Conservation (phyloP, 2,113 vertebrate species). For the Callionymus lyra region DNA sequence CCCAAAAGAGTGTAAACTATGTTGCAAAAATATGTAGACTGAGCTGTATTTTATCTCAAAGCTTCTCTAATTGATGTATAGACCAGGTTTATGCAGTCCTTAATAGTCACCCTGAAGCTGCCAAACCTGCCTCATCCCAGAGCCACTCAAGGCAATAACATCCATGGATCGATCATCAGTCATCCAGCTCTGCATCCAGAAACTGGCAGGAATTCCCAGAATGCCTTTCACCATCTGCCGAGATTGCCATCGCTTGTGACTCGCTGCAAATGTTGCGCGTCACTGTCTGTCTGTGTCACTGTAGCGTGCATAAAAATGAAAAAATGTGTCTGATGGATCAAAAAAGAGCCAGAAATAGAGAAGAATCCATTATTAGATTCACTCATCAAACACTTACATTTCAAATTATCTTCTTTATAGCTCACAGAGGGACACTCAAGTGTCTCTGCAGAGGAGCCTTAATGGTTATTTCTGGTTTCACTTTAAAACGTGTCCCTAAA, state of each 20-base stretch:
- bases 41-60: neutral
- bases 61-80: slow-evolving; percentile 18
- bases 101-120: slow-evolving; percentile 25
- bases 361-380: too few species aligned
- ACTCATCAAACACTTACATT: too few species aligned
- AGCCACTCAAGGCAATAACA: slow-evolving; percentile 25
- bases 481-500: too few species aligned
- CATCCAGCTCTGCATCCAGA: slow-evolving; percentile 19
- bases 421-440: too few species aligned
- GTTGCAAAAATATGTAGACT: too few species aligned
- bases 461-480: too few species aligned
- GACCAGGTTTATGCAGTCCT: slow-evolving; percentile 19
- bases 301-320: slow-evolving; percentile 7
- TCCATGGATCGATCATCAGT: slow-evolving; percentile 33
- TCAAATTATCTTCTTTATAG: too few species aligned
- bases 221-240: slow-evolving; percentile 20
- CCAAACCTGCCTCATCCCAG: slow-evolving; percentile 11
- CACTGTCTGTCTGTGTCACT: slow-evolving; percentile 16
- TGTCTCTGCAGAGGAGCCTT: too few species aligned
- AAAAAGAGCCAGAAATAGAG: slow-evolving; percentile 10
- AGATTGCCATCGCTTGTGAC: slow-evolving; percentile 8
- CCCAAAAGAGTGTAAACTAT: too few species aligned
- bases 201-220: slow-evolving; percentile 24
- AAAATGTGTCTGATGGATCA: slow-evolving; percentile 13
- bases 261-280: slow-evolving; percentile 15